Conservation (phyloP, 2,113 vertebrate genomes). For the Panthera tigris region DNA sequence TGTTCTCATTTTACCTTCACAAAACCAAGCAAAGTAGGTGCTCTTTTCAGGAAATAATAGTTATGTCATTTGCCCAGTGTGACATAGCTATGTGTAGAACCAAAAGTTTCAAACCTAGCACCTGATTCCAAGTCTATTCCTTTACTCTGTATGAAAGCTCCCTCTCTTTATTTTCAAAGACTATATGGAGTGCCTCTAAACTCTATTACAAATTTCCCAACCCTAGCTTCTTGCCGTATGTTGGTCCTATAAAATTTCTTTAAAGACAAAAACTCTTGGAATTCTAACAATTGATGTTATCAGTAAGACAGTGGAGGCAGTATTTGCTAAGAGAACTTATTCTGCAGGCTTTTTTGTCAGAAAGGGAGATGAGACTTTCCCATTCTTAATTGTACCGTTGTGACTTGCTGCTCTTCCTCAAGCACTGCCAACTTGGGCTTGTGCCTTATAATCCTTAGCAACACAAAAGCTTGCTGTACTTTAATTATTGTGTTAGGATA, state of each 20-base stretch:
- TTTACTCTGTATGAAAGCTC: neutral
- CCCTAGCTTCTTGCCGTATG: neutral
- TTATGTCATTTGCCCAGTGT: neutral
- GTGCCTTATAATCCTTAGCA: neutral
- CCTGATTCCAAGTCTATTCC: neutral
- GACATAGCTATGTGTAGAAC: neutral
- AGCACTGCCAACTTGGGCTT: neutral
- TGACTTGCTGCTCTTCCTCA: neutral
- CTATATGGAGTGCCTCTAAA: neutral
- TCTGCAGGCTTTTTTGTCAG: neutral
- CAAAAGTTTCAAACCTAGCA: neutral
- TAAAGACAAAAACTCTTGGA: constrained; percentile 13
- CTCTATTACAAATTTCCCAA: neutral
- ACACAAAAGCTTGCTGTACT: neutral
- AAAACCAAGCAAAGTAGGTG: neutral
- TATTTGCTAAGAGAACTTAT: neutral
- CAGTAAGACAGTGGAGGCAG: neutral
- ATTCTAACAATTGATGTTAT: neutral
- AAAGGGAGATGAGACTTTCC: neutral
- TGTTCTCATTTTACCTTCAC: constrained; percentile 19
- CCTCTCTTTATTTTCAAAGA: neutral
- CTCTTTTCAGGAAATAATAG: neutral
- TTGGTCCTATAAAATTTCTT: neutral
- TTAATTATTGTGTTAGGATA: neutral
- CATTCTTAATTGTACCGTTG: neutral